Conservation (phyloP, 2,888 invertebrate genomes). For the Phengaris arion region DNA sequence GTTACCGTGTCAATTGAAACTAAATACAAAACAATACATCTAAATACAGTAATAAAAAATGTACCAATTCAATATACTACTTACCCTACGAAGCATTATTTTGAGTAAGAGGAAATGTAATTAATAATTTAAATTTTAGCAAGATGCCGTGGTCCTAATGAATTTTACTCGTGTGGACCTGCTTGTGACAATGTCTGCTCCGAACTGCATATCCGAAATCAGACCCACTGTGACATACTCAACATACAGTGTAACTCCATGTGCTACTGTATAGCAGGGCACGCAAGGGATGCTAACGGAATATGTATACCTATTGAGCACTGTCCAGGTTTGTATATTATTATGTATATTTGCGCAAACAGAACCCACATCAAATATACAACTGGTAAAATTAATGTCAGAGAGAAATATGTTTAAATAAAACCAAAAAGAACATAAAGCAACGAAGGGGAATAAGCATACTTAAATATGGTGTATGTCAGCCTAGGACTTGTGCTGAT, state of each 20-base stretch:
- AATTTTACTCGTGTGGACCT: conserved; percentile 32
- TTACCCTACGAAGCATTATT: too few relatives aligned
- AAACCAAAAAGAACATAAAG: too few relatives aligned
- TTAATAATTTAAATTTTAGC: conserved; percentile 24
- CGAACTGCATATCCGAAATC: conserved; percentile 29
- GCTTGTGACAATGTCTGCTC: conserved; percentile 34
- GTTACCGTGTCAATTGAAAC: too few relatives aligned
- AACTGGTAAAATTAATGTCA: too few relatives aligned
- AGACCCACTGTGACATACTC: conserved; percentile 32
- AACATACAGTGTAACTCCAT: conserved; percentile 42
- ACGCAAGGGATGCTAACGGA: conserved; percentile 37
- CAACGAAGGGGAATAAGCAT: background rate
- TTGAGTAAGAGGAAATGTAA: background rate
- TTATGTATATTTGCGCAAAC: background rate
- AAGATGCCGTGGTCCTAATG: conserved; percentile 32
- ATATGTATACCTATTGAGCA: conserved; percentile 38
- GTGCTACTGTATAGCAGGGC: conserved; percentile 48
- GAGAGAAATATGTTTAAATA: too few relatives aligned
- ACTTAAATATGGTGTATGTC: conserved; percentile 39
- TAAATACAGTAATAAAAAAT: too few relatives aligned
- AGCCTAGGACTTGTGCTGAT: conserved; percentile 36
- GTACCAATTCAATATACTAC: too few relatives aligned
- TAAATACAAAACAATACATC: too few relatives aligned
- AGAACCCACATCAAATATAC: too few relatives aligned
- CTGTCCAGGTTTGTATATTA: background rate